Evolutionary conservation across 2,888 invertebrate genomes (phyloP).

Genomic region (Pachydiplax longipennis): DNA sequence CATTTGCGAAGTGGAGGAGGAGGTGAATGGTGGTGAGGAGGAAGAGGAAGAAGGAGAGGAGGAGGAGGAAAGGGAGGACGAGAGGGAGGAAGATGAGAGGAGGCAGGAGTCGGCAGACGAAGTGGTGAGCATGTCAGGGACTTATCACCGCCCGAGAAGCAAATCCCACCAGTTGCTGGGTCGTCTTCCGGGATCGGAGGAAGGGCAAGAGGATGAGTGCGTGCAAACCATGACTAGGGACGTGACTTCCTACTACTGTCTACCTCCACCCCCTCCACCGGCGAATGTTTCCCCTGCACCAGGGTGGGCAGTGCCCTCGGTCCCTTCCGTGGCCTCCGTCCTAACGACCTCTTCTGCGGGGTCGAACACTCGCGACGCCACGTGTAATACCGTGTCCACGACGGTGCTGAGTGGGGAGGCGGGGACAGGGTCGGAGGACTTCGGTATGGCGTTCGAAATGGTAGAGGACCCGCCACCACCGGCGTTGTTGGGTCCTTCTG

Average conservation of each 20-base stretch:
- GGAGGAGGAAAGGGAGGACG: not conserved
- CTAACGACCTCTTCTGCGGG: slow-evolving; percentile 31
- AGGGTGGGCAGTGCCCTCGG: not conserved
- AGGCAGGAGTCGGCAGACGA: not conserved
- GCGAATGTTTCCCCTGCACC: not conserved
- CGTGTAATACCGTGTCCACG: slow-evolving; percentile 71
- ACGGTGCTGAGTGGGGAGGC: slow-evolving; percentile 65
- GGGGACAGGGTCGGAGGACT: slow-evolving; percentile 66
- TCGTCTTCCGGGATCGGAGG: not conserved
- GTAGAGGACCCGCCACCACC: slow-evolving; percentile 58
- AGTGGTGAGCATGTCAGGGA: not conserved
- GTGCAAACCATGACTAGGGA: not conserved
- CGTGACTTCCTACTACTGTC: slow-evolving; percentile 28
- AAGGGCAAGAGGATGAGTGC: not conserved
- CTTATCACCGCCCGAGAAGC: not conserved
- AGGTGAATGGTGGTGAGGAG: not conserved
- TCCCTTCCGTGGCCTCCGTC: slow-evolving; percentile 19
- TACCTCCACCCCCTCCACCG: not conserved
- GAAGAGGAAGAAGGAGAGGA: not conserved
- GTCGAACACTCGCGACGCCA: slow-evolving; percentile 65
- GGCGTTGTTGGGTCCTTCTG: slow-evolving; percentile 57
- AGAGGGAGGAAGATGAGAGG: not conserved
- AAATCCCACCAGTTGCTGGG: not conserved
- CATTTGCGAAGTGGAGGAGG: not conserved
- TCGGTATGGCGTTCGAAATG: slow-evolving; percentile 75